Conservation (phyloP, 2,797 vertebrate species). For the Karalla daura region DNA sequence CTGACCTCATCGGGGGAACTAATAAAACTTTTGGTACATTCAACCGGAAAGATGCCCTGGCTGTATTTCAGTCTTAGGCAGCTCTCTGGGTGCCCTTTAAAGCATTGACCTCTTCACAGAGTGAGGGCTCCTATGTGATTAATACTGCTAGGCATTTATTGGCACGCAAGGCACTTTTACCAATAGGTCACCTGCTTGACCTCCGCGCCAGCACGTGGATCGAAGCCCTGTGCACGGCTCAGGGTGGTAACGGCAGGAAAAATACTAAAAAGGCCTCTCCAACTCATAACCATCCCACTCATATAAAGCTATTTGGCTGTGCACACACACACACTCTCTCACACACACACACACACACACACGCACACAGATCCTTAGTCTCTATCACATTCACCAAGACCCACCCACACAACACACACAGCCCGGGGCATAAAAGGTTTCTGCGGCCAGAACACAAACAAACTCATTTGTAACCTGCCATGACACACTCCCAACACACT, state of each 20-base stretch:
- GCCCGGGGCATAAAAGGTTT: constrained; percentile 78
- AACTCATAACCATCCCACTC: constrained; percentile 64
- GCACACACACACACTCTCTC: constrained; percentile 39
- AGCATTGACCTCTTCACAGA: constrained; percentile 77
- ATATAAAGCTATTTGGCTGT: constrained; percentile 52
- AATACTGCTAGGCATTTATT: constrained; percentile 82
- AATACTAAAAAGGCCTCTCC: constrained; percentile 59
- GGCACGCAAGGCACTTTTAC: constrained; percentile 81
- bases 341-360: constrained; percentile 33
- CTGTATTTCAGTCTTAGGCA: constrained; percentile 74
- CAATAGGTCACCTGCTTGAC: constrained; percentile 83
- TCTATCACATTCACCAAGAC: constrained; percentile 76
- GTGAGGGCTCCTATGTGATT: constrained; percentile 79
- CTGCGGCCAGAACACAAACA: constrained; percentile 81
- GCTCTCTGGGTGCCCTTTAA: constrained; percentile 80
- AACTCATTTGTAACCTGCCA: constrained; percentile 84
- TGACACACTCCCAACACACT: constrained; percentile 64
- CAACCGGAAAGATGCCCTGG: constrained; percentile 74
- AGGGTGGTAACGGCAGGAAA: constrained; percentile 61
- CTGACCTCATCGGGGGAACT: constrained; percentile 75
- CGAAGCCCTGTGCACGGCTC: constrained; percentile 73
- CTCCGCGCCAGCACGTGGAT: constrained; percentile 60
- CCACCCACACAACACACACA: constrained; percentile 81
- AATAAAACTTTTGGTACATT: constrained; percentile 81
- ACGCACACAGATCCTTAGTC: constrained; percentile 51